Evolutionary conservation across 2,888 invertebrate species (phyloP).

Genomic region (Antitype chi): DNA sequence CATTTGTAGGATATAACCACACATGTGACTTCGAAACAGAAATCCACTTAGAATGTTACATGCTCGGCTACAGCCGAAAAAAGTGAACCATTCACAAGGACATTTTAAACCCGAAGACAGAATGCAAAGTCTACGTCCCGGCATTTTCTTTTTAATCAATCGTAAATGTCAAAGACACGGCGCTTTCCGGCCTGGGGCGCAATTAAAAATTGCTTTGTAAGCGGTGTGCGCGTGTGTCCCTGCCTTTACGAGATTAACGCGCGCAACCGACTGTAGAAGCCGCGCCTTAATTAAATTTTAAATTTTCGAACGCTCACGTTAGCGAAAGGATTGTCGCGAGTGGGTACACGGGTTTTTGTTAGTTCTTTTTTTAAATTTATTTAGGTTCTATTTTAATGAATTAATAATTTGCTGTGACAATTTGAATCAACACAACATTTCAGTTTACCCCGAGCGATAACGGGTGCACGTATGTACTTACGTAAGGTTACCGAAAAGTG

Average conservation of each 20-base stretch:
- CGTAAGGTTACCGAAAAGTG: neutral
- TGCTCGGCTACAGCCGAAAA: constrained; percentile 18
- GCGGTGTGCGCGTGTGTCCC: constrained; percentile 77
- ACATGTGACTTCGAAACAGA: neutral
- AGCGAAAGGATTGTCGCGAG: constrained; percentile 74
- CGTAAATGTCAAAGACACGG: constrained; percentile 84
- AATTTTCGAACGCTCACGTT: constrained; percentile 81
- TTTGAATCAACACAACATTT: neutral
- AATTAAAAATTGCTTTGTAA: constrained; percentile 88
- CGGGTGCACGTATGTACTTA: neutral
- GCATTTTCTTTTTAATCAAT: constrained; percentile 83
- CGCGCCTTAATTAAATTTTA: constrained; percentile 84
- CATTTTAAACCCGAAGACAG: constrained; percentile 59
- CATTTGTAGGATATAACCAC: too few species aligned
- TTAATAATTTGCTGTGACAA: constrained; percentile 13
- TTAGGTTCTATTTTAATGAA: constrained; percentile 49
- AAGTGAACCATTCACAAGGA: constrained; percentile 31
- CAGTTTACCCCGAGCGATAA: too few species aligned
- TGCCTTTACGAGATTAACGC: constrained; percentile 84
- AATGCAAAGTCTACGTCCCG: constrained; percentile 62
- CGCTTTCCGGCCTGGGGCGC: constrained; percentile 76
- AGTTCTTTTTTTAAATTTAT: constrained; percentile 56
- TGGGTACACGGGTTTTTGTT: constrained; percentile 55
- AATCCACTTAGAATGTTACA: neutral
- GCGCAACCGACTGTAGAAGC: constrained; percentile 77